Evolutionary conservation across 2,113 vertebrate genomes (phyloP), one percentile per base, ranked within the genome.

Genomic region (Cygnus atratus): DNA sequence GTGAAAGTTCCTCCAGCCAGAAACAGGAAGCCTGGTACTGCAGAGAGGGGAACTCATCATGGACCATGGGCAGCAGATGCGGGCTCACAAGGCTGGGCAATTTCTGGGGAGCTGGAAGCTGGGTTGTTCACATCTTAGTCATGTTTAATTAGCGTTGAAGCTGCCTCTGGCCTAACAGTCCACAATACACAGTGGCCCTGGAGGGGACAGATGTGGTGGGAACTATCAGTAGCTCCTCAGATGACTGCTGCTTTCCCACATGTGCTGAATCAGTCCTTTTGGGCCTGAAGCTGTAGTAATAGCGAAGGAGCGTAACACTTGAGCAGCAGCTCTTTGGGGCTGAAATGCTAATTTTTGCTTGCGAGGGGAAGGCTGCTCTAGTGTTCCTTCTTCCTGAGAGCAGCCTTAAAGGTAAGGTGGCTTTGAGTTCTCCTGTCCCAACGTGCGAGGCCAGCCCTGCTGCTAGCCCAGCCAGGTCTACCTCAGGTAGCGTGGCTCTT

Each of bases 141-240:
- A 43, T 1, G 1, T 72, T 26, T 43, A 57, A 31, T 21, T 29
- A 62, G 31, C 9, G 3, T 29, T 72, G 74, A 13, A 87, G 59
- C 54, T 90, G 37, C 26, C 35, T 94, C 33, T 93, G 26, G 39
- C 18, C 24, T 43, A 65, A 1, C 14, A 83, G 25, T 22, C 62
- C 2, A 2, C 61, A 35, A 12, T 46, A 13, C 1, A 3, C 1
- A 1, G 50, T 37, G 67, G 28, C 48, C 0, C 0, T 59, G 44
- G 19, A 87, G 28, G 28, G 71, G 57, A 11, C 0, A 0, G 19
- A 25, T 76, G 35, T 19, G 2, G 15, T 39, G 92, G 73, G 65
- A 92, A 16, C 1, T 35, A n/a, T 21, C 44, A 84, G 48, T 20
- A 68, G 48, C 33, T 66, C 28, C 5, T 43, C 9, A 39, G 15